Conservation (phyloP, 2,113 vertebrate genomes). For the Rousettus leschenaultii region DNA sequence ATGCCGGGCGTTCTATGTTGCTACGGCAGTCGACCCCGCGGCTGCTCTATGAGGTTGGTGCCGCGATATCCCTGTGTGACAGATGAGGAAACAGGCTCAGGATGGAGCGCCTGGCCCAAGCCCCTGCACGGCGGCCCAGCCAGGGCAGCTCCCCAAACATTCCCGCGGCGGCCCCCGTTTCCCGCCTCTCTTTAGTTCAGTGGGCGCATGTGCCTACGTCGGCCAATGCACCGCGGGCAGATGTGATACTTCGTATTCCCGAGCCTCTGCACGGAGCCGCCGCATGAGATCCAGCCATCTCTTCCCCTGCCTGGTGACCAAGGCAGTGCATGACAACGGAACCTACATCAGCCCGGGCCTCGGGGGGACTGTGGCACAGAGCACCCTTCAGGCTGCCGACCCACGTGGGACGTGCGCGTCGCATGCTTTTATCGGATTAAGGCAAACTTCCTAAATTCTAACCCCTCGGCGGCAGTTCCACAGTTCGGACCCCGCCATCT, state of each 20-base stretch:
- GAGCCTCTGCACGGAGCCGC: not conserved
- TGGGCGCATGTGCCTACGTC: not conserved
- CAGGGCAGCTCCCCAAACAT: not conserved
- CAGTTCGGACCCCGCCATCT: not conserved
- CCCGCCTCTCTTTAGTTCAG: not conserved
- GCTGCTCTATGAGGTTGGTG: not conserved
- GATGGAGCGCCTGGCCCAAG: not conserved
- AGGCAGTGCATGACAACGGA: not conserved
- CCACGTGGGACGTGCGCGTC: not conserved
- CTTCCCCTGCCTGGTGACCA: not conserved
- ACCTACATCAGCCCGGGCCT: not conserved
- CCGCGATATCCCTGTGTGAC: not conserved
- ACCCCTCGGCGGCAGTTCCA: not conserved
- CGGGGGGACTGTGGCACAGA: not conserved
- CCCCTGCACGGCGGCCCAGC: not conserved
- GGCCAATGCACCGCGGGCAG: not conserved
- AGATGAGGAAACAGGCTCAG: slow-evolving; percentile 20
- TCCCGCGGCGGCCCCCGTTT: not conserved
- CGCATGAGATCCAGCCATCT: not conserved
- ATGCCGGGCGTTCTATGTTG: not conserved
- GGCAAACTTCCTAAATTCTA: not conserved
- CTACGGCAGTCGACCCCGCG: not conserved
- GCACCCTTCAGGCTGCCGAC: not conserved
- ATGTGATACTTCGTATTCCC: not conserved
- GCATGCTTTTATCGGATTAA: not conserved